Conservation (phyloP, 2,113 vertebrate species). For the Cricetomys ansorgei region DNA sequence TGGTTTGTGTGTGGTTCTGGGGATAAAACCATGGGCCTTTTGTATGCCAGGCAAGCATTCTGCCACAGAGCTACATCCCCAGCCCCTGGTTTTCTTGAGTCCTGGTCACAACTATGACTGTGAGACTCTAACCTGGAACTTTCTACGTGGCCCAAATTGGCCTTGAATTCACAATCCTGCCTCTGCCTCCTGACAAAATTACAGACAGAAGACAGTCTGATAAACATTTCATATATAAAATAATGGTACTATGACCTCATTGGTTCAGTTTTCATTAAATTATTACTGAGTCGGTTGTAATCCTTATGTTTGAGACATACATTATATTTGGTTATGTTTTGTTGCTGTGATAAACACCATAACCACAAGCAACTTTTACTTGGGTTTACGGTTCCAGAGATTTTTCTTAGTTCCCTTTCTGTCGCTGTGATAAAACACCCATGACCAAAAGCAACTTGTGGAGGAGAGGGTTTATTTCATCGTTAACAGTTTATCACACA, state of each 20-base stretch:
- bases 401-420: neutral
- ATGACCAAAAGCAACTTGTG: too few relatives aligned
- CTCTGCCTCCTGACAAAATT: neutral
- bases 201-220: neutral
- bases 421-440: neutral
- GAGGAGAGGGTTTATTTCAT: neutral
- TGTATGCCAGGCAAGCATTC: neutral
- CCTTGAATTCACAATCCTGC: neutral
- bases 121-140: neutral
- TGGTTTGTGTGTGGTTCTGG: neutral
- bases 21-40: neutral
- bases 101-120: neutral
- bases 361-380: neutral
- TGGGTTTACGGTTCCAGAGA: neutral
- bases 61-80: neutral
- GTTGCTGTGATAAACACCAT: neutral
- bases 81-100: neutral
- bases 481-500: neutral
- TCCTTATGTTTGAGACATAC: neutral
- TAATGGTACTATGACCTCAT: neutral
- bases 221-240: neutral
- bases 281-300: neutral
- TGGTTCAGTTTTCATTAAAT: neutral
- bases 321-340: neutral
- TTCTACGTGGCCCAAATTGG: neutral